Evolutionary conservation across 2,113 vertebrate species (phyloP), one percentile per base, ranked within the genome.

Genomic region (Dipodomys ordii): DNA sequence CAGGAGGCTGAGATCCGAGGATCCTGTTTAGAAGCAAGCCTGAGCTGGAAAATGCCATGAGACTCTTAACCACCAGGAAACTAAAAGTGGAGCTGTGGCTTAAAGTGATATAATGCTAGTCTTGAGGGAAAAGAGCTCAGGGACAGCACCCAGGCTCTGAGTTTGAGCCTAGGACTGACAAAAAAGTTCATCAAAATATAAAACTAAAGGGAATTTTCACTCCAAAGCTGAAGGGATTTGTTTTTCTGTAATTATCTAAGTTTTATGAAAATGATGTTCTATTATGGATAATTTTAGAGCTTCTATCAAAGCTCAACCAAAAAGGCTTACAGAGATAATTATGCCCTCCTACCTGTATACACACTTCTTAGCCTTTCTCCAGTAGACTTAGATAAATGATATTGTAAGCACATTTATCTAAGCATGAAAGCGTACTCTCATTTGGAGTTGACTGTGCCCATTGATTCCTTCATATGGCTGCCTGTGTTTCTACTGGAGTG

Each of bases 181-280:
- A 49, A 49, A 49, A 12, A 49, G 12, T 11, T 11, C 49, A 49
- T 49, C 22, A 79, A 83, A 83, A 69, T 44, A 74, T 71, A 72
- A 83, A 90, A 57, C 12, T 25, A 74, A 90, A 80, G 27, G 13
- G 73, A 76, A 74, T 6, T 64, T 62, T 18, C 8, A 90, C 49
- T 83, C 11, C 7, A 67, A 83, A 4, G 49, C 15, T 74, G 44
- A 72, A 39, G 18, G 11, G 16, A 23, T 73, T 73, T 32, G 30
- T 72, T 73, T 94, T 90, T 49, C 77, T 71, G 35, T 64, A 87
- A n/a, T n/a, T 78, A 73, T 82, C 53, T 64, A 71, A 78, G 30
- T 39, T 53, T 73, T 83, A 83, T n/a, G 62, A 49, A 83, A 95
- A 91, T 27, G 10, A 80, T 74, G 30, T 10, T 53, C 2, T 25